Base-by-base conservation (phyloP, 1,140 invertebrate species). In the Hycleus phaleratus region DNA sequence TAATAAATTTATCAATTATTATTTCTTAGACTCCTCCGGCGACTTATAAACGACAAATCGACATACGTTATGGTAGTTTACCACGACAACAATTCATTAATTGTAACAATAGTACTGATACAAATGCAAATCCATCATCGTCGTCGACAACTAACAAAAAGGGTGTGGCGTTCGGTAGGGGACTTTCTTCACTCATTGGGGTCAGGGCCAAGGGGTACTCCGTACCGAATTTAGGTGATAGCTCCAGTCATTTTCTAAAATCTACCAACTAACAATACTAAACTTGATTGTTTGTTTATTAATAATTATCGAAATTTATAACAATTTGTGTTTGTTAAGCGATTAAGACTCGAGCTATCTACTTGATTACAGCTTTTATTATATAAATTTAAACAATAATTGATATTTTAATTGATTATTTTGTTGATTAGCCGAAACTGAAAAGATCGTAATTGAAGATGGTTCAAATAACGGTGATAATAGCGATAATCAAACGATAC, bases 191-290 rank as follows among this genome's bases (percentile, higher is more conserved):
- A 68, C 78, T 82, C 68, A 74, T 85, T 77, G 81, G 81, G 77
- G 79, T 76, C 77, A 77, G 78, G 77, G 76, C 78, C 77, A 83
- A 89, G 77, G 91, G 91, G 75, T 86, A 85, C 67, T 94, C 91
- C 69, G 90, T 92, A 66, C 93, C 92, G 60, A 90, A 92, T 79
- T 77, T 95, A 93, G 91, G 91, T 94, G 71, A 74, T 68, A 72
- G 66, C 68, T 71, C 67, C 64, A 47, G 66, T 68, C 62, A 12
- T 53, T 45, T 26, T 49, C 3, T 11, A 26, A 49, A 26, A 43
- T 32, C 9, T 44, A 44, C n/a, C 9, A 44, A 12, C n/a, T 5
- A 4, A 44, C 18, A 24, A 44, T 5, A 24, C n/a, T 24, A 12
- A 44, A 44, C 18, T 18, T 18, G 18, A 18, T 18, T 18, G 18